A percentile compares a stretch with the other conserved stretches of the same genome.
These are phyloP conservation scores for Penaeus vannamei DNA, from an alignment of 1,140 invertebrate species.

Conservation along the genomic window DNA sequence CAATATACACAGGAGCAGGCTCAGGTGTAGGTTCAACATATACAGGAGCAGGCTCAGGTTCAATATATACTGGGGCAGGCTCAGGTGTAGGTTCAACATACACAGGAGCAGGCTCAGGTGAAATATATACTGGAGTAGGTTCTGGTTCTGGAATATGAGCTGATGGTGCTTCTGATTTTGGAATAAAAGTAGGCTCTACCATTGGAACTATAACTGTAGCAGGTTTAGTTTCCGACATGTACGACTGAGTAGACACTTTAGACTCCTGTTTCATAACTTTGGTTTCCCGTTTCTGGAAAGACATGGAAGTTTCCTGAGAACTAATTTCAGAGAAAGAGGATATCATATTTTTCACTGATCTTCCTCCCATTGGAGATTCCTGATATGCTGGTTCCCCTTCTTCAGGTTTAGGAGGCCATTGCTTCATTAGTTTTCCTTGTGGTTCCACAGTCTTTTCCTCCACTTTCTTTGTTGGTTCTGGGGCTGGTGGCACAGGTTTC, in stretches of 20 bases:
- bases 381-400: neutral
- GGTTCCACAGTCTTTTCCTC: neutral
- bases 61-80: slow-evolving; percentile 2
- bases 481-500: neutral
- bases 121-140: slow-evolving; percentile 35
- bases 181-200: neutral
- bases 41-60: neutral
- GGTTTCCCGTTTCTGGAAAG: slow-evolving; percentile 28
- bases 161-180: slow-evolving; percentile 34
- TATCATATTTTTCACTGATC: slow-evolving; percentile 3
- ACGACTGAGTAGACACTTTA: neutral
- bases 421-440: slow-evolving; percentile 41
- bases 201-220: neutral
- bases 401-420: slow-evolving; percentile 53
- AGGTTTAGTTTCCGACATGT: slow-evolving; percentile 7
- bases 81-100: neutral
- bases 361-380: neutral
- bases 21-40: too few relatives aligned
- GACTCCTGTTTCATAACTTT: neutral
- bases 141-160: slow-evolving; percentile 23
- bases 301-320: slow-evolving; percentile 42
- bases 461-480: slow-evolving; percentile 8
- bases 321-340: slow-evolving; percentile 49
- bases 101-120: slow-evolving; percentile 3
- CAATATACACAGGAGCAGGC: too few relatives aligned